Conservation (phyloP, 2,113 vertebrate genomes). For the Xiphophorus couchianus region DNA sequence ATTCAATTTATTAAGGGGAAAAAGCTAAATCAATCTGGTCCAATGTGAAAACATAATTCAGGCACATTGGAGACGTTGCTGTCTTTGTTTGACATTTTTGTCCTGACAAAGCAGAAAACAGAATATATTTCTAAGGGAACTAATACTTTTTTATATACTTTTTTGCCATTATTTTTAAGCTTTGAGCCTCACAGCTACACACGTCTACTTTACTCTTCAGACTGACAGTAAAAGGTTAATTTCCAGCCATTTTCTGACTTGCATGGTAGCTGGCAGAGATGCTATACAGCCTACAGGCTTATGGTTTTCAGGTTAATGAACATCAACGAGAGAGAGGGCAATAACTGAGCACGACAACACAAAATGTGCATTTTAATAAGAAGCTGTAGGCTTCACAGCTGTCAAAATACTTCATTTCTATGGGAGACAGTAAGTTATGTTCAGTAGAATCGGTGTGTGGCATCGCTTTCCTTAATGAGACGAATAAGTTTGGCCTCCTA, state of each 20-base stretch:
- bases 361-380: slow-evolving; percentile 36
- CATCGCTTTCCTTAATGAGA: background rate
- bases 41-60: too few species aligned
- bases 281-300: slow-evolving; percentile 33
- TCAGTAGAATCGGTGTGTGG: slow-evolving; percentile 10
- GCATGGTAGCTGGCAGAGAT: background rate
- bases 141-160: background rate
- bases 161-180: background rate
- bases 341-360: slow-evolving; percentile 32
- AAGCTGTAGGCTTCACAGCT: slow-evolving; percentile 38
- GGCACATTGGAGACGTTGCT: too few species aligned
- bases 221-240: slow-evolving; percentile 15
- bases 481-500: slow-evolving; percentile 1
- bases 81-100: background rate
- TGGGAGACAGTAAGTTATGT: slow-evolving; percentile 29
- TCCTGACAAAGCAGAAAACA: background rate
- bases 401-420: slow-evolving; percentile 34
- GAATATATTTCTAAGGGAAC: background rate
- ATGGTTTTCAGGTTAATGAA: slow-evolving; percentile 42
- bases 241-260: slow-evolving; percentile 7
- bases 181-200: background rate
- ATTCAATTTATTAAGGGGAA: too few species aligned
- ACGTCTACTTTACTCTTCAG: background rate
- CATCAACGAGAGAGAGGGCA: slow-evolving; percentile 29
- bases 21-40: too few species aligned